These are phyloP conservation scores for Muschampia plurimacula DNA, from an alignment of 2,888 invertebrate genomes.

Conservation along the genomic window DNA sequence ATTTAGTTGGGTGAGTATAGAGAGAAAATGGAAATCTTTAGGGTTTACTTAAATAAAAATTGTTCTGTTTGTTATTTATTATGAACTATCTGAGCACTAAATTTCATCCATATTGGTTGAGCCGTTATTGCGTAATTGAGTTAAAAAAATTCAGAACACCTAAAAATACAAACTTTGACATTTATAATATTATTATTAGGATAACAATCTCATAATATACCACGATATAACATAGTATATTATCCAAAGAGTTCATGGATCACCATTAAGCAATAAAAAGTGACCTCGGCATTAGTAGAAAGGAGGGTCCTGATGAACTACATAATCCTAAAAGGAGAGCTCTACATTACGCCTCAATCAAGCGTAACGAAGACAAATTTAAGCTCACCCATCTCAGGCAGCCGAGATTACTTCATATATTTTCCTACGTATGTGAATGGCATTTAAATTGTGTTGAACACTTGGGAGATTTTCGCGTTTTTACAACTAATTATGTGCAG, in stretches of 20 bases:
- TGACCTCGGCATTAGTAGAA: constrained; percentile 46
- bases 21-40: too few species aligned
- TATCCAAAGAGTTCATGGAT: not conserved
- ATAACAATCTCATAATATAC: too few species aligned
- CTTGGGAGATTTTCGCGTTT: not conserved
- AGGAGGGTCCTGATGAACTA: constrained; percentile 51
- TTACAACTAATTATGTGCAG: not conserved
- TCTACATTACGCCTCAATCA: constrained; percentile 58
- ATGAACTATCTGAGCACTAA: too few species aligned
- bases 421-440: constrained; percentile 2
- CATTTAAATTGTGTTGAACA: constrained; percentile 2
- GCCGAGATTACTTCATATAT: constrained; percentile 47
- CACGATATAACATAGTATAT: too few species aligned
- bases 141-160: too few species aligned
- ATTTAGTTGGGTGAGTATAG: too few species aligned
- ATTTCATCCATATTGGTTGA: too few species aligned
- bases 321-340: constrained; percentile 58
- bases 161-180: too few species aligned
- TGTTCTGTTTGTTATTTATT: too few species aligned
- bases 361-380: constrained; percentile 76
- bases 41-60: too few species aligned
- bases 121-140: too few species aligned
- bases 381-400: constrained; percentile 56
- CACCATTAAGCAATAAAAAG: constrained; percentile 25
- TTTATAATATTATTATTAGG: too few species aligned